Conservation (phyloP, 2,797 vertebrate species). For the Pogonophryne albipinna region DNA sequence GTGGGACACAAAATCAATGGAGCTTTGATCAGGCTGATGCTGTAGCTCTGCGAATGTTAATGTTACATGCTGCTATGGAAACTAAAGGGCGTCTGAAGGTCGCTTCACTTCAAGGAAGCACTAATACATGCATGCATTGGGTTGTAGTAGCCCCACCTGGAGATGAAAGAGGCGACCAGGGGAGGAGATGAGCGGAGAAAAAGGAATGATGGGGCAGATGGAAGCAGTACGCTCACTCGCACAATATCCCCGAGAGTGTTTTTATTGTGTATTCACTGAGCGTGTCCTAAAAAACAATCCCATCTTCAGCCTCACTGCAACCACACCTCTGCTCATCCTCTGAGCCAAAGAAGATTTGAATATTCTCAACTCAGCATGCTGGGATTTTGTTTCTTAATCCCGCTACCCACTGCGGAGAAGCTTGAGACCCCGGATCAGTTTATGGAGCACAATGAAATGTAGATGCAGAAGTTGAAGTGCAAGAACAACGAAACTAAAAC, state of each 20-base stretch:
- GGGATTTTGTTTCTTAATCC: slow-evolving; percentile 73
- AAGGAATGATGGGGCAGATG: slow-evolving; percentile 72
- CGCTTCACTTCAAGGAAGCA: slow-evolving; percentile 69
- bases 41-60: slow-evolving; percentile 68
- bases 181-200: slow-evolving; percentile 40
- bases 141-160: slow-evolving; percentile 75
- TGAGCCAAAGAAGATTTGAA: slow-evolving; percentile 70
- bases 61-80: slow-evolving; percentile 76
- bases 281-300: slow-evolving; percentile 72
- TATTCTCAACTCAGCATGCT: slow-evolving; percentile 67
- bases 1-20: slow-evolving; percentile 77
- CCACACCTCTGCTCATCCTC: slow-evolving; percentile 69
- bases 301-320: slow-evolving; percentile 69
- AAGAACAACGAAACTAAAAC: not conserved
- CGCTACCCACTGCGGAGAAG: slow-evolving; percentile 26
- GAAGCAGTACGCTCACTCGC: slow-evolving; percentile 69
- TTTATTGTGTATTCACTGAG: slow-evolving; percentile 63
- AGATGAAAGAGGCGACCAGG: slow-evolving; percentile 68
- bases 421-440: slow-evolving; percentile 26
- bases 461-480: not conserved
- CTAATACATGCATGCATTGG: slow-evolving; percentile 76
- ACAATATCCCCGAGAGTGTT: slow-evolving; percentile 69
- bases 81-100: slow-evolving; percentile 82
- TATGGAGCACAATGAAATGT: slow-evolving; percentile 23
- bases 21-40: slow-evolving; percentile 66